Conservation (phyloP, 2,797 vertebrate species). For the Protonibea diacanthus region DNA sequence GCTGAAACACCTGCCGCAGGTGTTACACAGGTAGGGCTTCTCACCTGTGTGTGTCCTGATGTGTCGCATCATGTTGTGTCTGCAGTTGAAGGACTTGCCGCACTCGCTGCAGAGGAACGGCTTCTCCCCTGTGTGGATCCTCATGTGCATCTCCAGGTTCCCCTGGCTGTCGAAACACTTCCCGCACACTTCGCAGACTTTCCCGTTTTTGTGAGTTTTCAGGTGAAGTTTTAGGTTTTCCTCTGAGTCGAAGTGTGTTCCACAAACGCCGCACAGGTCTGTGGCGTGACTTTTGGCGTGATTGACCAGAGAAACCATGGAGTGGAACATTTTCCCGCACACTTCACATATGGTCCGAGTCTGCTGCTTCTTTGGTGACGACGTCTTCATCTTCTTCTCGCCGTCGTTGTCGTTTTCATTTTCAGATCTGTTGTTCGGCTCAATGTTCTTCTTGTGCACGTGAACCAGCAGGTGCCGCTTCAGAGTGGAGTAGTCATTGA, state of each 20-base stretch:
- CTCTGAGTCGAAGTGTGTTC: slow-evolving; percentile 9
- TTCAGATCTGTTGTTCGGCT: rapidly evolving
- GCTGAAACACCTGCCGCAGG: slow-evolving; percentile 71
- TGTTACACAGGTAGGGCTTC: slow-evolving; percentile 68
- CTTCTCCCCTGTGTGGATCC: slow-evolving; percentile 77
- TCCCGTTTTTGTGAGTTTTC: slow-evolving; percentile 68
- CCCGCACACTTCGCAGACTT: slow-evolving; percentile 73
- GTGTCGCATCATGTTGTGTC: slow-evolving; percentile 77
- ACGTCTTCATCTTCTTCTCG: neutral
- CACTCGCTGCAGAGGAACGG: slow-evolving; percentile 73
- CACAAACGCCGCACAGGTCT: slow-evolving; percentile 49
- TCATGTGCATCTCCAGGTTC: slow-evolving; percentile 74
- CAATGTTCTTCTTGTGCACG: neutral
- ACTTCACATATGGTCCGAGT: slow-evolving; percentile 54
- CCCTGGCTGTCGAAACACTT: slow-evolving; percentile 71
- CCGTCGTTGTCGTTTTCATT: rapidly evolving
- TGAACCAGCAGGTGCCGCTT: slow-evolving; percentile 66
- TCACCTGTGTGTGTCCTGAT: slow-evolving; percentile 75
- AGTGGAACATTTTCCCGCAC: slow-evolving; percentile 69
- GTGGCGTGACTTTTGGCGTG: slow-evolving; percentile 64
- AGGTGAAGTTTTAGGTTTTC: slow-evolving; percentile 62
- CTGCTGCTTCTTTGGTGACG: neutral
- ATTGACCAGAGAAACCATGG: slow-evolving; percentile 66
- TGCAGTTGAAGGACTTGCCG: slow-evolving; percentile 76
- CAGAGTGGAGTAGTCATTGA: slow-evolving; percentile 68